Percentiles rank a stretch among this genome's conserved stretches.
Conservation (phyloP, 2,888 invertebrate genomes). For the Eretmocerus hayati region DNA sequence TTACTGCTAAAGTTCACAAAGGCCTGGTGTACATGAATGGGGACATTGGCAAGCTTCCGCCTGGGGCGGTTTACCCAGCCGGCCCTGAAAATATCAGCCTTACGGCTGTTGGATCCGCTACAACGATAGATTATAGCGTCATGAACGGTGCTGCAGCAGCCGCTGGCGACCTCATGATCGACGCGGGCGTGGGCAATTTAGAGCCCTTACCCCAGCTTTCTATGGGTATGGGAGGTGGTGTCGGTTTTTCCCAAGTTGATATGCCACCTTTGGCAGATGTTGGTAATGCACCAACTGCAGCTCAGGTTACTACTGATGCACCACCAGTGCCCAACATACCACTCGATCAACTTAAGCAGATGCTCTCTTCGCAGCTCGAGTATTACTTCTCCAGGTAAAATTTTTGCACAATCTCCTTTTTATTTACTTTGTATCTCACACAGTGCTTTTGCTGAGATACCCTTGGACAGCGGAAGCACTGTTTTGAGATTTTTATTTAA, state of each 20-base stretch:
- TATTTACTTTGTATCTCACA: too few species aligned
- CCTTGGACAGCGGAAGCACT: too few species aligned
- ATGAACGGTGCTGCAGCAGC: slow-evolving; percentile 43
- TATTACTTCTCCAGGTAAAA: slow-evolving; percentile 80
- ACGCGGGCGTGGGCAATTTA: slow-evolving; percentile 39
- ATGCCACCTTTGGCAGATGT: slow-evolving; percentile 42
- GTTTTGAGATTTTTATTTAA: too few species aligned
- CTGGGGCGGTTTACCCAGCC: slow-evolving; percentile 63
- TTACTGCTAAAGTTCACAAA: too few species aligned
- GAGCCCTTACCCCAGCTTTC: slow-evolving; percentile 41
- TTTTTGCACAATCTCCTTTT: too few species aligned
- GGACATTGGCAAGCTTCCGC: slow-evolving; percentile 70
- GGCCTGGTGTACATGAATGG: slow-evolving; percentile 79
- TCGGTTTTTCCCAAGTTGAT: slow-evolving; percentile 40
- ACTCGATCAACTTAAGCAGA: slow-evolving; percentile 67
- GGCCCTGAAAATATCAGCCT: slow-evolving; percentile 58
- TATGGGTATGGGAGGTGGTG: slow-evolving; percentile 44
- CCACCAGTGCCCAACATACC: slow-evolving; percentile 49
- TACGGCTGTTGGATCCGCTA: slow-evolving; percentile 32
- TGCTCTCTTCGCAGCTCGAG: slow-evolving; percentile 76
- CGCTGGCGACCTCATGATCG: slow-evolving; percentile 41
- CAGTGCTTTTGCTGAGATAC: too few species aligned
- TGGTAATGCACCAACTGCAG: slow-evolving; percentile 45
- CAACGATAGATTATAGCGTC: slow-evolving; percentile 45
- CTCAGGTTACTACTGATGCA: slow-evolving; percentile 33